A percentile compares a stretch with the other conserved stretches of the same genome.
Conservation (phyloP, 2,113 vertebrate genomes). For the Cyanistes caeruleus region DNA sequence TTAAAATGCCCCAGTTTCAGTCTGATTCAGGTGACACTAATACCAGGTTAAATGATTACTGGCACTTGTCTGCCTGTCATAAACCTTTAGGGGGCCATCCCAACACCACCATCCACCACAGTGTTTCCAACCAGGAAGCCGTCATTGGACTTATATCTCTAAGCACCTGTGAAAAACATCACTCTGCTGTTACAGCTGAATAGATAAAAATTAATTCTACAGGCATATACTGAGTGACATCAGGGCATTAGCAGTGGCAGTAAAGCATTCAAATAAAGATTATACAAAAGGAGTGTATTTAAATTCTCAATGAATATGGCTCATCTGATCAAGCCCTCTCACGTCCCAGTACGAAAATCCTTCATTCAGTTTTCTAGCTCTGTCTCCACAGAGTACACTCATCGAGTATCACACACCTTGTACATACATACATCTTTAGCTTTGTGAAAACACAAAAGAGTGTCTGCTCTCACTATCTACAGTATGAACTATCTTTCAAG, state of each 20-base stretch:
- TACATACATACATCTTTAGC: rapidly evolving
- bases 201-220: background rate
- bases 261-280: background rate
- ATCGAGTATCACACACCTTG: background rate
- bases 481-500: background rate
- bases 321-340: background rate
- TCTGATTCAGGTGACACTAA: background rate
- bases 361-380: background rate
- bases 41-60: background rate
- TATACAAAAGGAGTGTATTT: background rate
- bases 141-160: background rate
- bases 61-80: background rate
- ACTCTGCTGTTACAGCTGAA: background rate
- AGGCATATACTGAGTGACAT: background rate
- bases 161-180: background rate
- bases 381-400: background rate
- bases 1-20: background rate
- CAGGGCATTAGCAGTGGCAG: background rate
- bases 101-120: background rate
- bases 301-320: background rate
- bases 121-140: background rate
- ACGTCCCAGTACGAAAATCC: background rate
- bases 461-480: background rate
- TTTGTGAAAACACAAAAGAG: background rate
- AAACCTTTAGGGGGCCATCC: background rate